These are phyloP conservation scores for Lydus trimaculatus DNA, from an alignment of 2,888 invertebrate genomes.

Conservation along the genomic window DNA sequence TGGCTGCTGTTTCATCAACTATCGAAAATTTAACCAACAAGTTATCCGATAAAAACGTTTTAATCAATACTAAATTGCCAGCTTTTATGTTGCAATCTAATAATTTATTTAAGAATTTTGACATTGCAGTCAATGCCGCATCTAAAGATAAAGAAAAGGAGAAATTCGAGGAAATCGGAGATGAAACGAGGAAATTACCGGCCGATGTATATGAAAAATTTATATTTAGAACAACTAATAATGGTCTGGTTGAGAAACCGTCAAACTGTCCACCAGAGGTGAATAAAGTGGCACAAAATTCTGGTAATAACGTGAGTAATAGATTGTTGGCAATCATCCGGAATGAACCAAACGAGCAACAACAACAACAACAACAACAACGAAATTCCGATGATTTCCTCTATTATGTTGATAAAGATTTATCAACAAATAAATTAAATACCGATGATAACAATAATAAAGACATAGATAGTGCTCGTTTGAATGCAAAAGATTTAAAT, in stretches of 20 bases:
- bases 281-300: background rate
- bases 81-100: slow-evolving; percentile 29
- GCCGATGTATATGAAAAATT: slow-evolving; percentile 75
- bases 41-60: slow-evolving; percentile 32
- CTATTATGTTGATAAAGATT: slow-evolving; percentile 33
- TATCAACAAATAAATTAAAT: slow-evolving; percentile 26
- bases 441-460: slow-evolving; percentile 5
- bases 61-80: slow-evolving; percentile 36
- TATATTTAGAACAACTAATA: slow-evolving; percentile 64
- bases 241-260: slow-evolving; percentile 51
- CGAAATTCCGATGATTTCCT: slow-evolving; percentile 25
- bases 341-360: slow-evolving; percentile 51
- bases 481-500: slow-evolving; percentile 57
- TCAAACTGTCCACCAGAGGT: background rate
- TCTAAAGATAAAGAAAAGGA: slow-evolving; percentile 52
- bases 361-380: slow-evolving; percentile 13
- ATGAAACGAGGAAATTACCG: slow-evolving; percentile 67
- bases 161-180: slow-evolving; percentile 58
- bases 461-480: slow-evolving; percentile 41
- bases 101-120: slow-evolving; percentile 22
- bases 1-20: slow-evolving; percentile 70
- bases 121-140: slow-evolving; percentile 34
- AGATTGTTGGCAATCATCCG: slow-evolving; percentile 70
- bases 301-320: slow-evolving; percentile 53
- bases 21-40: slow-evolving; percentile 44